These are phyloP conservation scores for Epinephelus fuscoguttatus DNA, from an alignment of 2,113 vertebrate genomes.

Conservation along the genomic window DNA sequence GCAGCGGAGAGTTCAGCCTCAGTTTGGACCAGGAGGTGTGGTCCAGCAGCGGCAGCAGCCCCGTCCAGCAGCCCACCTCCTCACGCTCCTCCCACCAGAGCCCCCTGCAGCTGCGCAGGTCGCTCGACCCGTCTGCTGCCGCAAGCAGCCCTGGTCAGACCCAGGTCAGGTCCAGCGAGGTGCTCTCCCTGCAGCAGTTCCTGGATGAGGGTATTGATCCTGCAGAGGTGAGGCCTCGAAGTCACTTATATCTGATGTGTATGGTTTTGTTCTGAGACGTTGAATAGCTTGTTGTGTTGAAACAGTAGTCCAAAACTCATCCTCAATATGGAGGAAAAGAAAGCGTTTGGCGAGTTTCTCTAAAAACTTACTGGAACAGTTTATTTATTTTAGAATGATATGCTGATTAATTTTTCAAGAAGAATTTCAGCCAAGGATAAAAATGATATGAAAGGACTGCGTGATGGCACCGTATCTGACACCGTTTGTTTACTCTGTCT, in stretches of 20 bases:
- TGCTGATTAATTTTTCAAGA: neutral
- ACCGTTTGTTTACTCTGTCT: slow-evolving; percentile 30
- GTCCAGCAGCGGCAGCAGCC: slow-evolving; percentile 95
- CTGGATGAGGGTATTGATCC: slow-evolving; percentile 92
- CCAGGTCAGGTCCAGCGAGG: slow-evolving; percentile 85
- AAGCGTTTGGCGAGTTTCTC: neutral
- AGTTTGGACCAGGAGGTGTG: slow-evolving; percentile 93
- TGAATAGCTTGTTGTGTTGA: too few species aligned
- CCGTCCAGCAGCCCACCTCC: slow-evolving; percentile 87
- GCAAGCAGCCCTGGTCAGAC: slow-evolving; percentile 4
- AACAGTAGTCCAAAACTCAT: too few species aligned
- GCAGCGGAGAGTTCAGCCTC: slow-evolving; percentile 95
- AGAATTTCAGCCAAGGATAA: neutral
- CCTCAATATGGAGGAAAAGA: neutral
- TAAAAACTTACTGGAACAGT: neutral
- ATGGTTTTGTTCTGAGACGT: neutral
- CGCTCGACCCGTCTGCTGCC: slow-evolving; percentile 70
- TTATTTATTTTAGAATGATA: neutral
- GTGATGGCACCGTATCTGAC: neutral
- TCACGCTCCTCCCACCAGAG: slow-evolving; percentile 89
- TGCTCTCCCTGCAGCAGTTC: slow-evolving; percentile 94
- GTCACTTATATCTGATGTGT: neutral
- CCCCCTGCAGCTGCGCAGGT: slow-evolving; percentile 87
- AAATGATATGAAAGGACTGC: neutral
- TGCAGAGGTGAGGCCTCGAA: slow-evolving; percentile 75